A percentile compares a stretch with the other conserved stretches of the same genome.
These are phyloP conservation scores for Puma concolor DNA, from an alignment of 2,113 vertebrate species.

Conservation along the genomic window DNA sequence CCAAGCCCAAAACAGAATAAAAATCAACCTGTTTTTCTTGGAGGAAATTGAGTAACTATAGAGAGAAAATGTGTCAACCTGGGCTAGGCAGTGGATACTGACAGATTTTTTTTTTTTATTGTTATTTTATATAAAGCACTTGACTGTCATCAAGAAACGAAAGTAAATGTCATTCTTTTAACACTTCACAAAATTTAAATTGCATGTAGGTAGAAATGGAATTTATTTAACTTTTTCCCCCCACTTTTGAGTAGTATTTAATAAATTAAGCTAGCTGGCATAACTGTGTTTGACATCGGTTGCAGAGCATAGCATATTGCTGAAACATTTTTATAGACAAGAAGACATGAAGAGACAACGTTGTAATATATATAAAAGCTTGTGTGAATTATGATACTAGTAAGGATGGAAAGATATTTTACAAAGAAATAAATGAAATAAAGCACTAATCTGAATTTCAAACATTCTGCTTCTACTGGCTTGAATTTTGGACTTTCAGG, in stretches of 20 bases:
- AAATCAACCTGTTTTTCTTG: neutral
- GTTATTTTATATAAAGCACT: conserved; percentile 26
- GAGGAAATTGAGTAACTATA: neutral
- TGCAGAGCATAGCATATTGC: neutral
- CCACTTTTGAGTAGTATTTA: conserved; percentile 25
- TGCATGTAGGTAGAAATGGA: neutral
- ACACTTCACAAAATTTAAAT: conserved; percentile 52
- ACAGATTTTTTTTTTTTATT: neutral
- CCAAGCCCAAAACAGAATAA: neutral
- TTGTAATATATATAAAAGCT: conserved; percentile 40
- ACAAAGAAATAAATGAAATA: conserved; percentile 31
- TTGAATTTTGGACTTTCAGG: conserved; percentile 33
- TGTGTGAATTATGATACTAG: conserved; percentile 46
- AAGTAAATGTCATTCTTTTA: conserved; percentile 16
- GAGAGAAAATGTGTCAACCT: neutral
- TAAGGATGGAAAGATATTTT: neutral
- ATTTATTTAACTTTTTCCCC: neutral
- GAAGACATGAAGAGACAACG: neutral
- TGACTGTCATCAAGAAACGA: neutral
- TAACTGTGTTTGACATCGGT: conserved; percentile 36
- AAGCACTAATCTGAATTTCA: conserved; percentile 45
- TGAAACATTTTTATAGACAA: conserved; percentile 41
- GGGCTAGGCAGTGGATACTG: neutral
- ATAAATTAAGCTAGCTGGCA: conserved; percentile 38
- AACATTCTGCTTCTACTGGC: neutral